Base-by-base conservation (phyloP, 2,797 vertebrate genomes). In the Meriones psammophilus region DNA sequence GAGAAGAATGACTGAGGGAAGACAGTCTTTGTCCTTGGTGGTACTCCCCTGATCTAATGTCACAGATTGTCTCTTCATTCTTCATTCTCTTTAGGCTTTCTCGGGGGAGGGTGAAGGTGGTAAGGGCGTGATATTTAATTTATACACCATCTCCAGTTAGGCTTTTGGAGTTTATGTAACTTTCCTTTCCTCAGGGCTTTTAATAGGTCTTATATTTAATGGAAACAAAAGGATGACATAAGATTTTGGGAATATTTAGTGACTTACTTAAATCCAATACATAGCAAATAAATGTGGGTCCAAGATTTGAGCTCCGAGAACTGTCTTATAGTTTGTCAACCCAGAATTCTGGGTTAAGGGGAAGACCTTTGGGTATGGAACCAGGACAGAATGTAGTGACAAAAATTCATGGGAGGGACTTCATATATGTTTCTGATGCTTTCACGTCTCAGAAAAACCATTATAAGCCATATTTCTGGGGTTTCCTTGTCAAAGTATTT, bases 161-260 rank as follows among this genome's bases (percentile, higher is more conserved):
- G 42, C 54, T 46, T 33, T 1, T 24, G 58, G 17, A 95, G 39
- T 58, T 76, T 14, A 76, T 66, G 60, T 2, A n/a, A 74, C 56
- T 71, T 56, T 89, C 50, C 46, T 42, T 68, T 62, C 20, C 36
- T n/a, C 26, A 73, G 46, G 6, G 18, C 50, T 96, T 76, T 76
- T 76, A 76, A 28, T 60, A 66, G 93, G 24, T 77, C 86, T 90
- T 60, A 13, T 92, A 71, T 80, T 90, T 80, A 66, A 64, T 58
- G 26, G 68, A 26, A 81, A 81, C 24, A 89, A 83, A 66, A 89
- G 39, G 33, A 88, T 58, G 12, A 56, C 46, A 17, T 50, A 81
- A 77, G 60, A n/a, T 17, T 46, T 80, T 26, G 60, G 36, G 22
- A 50, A 76, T 66, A 14, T 17, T 83, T 62, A 20, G 81, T 46